phyloP scores from a whole-genome alignment of 2,888 invertebrate species.

The Allophyes oxyacanthae region DNA sequence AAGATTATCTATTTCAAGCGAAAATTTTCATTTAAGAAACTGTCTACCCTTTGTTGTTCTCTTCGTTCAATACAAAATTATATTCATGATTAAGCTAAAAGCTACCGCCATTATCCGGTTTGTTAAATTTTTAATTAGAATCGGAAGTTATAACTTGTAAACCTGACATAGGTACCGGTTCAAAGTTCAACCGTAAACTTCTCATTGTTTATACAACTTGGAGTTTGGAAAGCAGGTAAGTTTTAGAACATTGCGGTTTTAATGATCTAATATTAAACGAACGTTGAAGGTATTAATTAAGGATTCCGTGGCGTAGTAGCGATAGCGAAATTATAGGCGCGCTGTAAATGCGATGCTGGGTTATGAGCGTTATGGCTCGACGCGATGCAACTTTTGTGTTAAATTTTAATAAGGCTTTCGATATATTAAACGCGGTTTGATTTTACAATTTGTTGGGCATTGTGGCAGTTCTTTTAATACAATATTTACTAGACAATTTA shows the following conservation, averaged over 20 bases:
- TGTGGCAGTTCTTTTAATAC: conserved; percentile 34
- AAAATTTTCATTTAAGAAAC: conserved; percentile 34
- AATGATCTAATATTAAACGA: conserved; percentile 89
- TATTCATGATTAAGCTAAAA: conserved; percentile 66
- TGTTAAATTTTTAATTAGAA: conserved; percentile 86
- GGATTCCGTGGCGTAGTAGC: conserved; percentile 81
- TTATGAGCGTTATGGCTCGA: conserved; percentile 21
- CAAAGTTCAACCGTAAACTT: conserved; percentile 84
- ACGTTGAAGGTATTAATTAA: conserved; percentile 87
- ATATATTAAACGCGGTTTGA: conserved; percentile 39
- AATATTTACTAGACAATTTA: conserved; percentile 46
- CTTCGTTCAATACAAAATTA: conserved; percentile 58
- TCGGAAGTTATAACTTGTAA: conserved; percentile 82
- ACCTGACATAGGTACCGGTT: conserved; percentile 82
- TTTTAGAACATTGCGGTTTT: conserved; percentile 88
- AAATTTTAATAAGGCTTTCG: conserved; percentile 55
- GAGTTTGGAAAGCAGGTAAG: conserved; percentile 85
- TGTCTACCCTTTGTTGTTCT: conserved; percentile 32
- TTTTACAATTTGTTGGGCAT: conserved; percentile 43
- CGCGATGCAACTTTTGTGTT: conserved; percentile 55
- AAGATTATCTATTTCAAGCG: conserved; percentile 5
- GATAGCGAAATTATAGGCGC: conserved; percentile 77
- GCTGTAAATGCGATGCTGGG: conserved; percentile 43
- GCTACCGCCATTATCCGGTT: conserved; percentile 74
- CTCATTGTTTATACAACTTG: conserved; percentile 86